These are phyloP conservation scores for Euschistus heros DNA, from an alignment of 1,140 invertebrate species.

Conservation along the genomic window DNA sequence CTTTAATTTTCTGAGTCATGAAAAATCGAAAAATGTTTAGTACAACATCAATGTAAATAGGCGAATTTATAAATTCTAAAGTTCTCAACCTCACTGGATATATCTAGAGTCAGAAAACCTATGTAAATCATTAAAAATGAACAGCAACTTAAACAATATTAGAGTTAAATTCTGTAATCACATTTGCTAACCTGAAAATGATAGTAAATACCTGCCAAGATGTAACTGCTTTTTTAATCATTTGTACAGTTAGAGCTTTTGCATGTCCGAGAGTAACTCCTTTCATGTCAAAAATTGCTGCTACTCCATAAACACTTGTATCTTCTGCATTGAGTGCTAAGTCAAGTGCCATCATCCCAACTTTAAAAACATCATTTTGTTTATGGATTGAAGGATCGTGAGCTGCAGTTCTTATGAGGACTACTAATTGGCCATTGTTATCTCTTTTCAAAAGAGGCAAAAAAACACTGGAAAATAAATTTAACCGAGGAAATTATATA, in stretches of 20 bases:
- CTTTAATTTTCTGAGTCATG: slow-evolving; percentile 54
- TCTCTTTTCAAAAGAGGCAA: slow-evolving; percentile 45
- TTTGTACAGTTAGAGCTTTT: slow-evolving; percentile 43
- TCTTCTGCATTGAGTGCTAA: slow-evolving; percentile 34
- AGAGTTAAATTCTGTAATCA: no score
- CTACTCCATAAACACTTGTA: slow-evolving; percentile 45
- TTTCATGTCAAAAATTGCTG: slow-evolving; percentile 48
- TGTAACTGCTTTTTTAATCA: slow-evolving; percentile 47
- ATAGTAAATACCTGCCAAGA: slow-evolving; percentile 46
- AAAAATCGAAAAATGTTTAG: slow-evolving; percentile 57
- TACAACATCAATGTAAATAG: slow-evolving; percentile 52
- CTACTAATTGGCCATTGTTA: slow-evolving; percentile 39
- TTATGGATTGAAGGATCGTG: slow-evolving; percentile 45
- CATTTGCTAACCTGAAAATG: no score
- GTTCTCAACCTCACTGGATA: slow-evolving; percentile 57
- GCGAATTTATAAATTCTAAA: slow-evolving; percentile 60
- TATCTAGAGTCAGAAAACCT: neutral
- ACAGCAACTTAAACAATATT: no score
- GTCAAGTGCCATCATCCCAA: slow-evolving; percentile 32
- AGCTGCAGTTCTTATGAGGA: slow-evolving; percentile 44
- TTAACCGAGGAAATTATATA: no score
- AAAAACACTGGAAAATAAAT: slow-evolving; percentile 37
- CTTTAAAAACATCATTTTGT: slow-evolving; percentile 48
- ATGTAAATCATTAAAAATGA: no score
- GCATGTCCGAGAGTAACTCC: slow-evolving; percentile 47